These are phyloP conservation scores for Hestina assimilis DNA, from an alignment of 1,140 invertebrate genomes.

Conservation along the genomic window DNA sequence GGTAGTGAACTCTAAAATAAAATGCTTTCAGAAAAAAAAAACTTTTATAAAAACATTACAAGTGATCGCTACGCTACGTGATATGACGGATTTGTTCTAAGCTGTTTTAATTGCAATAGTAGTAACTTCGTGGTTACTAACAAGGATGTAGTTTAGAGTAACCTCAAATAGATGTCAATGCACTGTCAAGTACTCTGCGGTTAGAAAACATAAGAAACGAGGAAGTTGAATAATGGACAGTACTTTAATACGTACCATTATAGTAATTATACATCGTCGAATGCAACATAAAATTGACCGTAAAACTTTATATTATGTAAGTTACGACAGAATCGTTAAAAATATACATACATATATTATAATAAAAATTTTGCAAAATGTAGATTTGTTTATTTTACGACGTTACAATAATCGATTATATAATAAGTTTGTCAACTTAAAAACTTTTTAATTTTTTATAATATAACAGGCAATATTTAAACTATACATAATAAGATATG, in stretches of 20 bases:
- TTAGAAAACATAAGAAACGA: conserved; percentile 33
- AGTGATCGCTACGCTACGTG: too few relatives aligned
- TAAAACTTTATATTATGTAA: conserved; percentile 6
- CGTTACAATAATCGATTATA: too few relatives aligned
- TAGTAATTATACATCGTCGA: conserved; percentile 18
- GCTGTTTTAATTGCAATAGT: too few relatives aligned
- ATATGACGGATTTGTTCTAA: too few relatives aligned
- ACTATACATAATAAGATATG: too few relatives aligned
- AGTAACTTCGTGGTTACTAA: background rate
- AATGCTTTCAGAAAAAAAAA: too few relatives aligned
- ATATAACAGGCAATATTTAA: too few relatives aligned
- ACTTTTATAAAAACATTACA: too few relatives aligned
- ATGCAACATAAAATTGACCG: conserved; percentile 20
- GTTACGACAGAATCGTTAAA: background rate
- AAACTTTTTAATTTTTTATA: too few relatives aligned
- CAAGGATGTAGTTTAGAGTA: conserved; percentile 24
- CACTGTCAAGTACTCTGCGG: conserved; percentile 20
- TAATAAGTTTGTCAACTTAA: too few relatives aligned
- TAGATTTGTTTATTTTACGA: too few relatives aligned
- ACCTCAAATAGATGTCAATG: conserved; percentile 27
- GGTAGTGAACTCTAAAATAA: too few relatives aligned
- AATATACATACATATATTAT: background rate
- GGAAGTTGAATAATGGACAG: conserved; percentile 24
- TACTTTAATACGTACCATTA: conserved; percentile 25
- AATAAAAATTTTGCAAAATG: background rate